Evolutionary conservation across 2,888 invertebrate genomes (phyloP).

Genomic region (Drosophila lutescens): DNA sequence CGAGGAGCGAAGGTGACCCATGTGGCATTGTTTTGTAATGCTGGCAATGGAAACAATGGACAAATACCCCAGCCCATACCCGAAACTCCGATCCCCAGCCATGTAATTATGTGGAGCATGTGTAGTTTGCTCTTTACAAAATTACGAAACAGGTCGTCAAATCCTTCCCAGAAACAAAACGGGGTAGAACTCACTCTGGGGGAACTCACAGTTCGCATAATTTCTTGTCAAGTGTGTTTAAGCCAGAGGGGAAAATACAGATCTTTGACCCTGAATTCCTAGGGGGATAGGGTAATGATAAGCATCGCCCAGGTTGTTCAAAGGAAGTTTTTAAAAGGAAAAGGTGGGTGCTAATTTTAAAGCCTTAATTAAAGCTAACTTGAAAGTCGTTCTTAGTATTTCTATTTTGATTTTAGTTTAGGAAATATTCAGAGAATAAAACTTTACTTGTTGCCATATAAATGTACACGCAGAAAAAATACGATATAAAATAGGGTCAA

Average conservation of each 20-base stretch:
- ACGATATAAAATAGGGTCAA: too few relatives aligned
- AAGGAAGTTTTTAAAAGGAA: background rate
- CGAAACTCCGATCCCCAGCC: constrained; percentile 17
- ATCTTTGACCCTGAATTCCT: constrained; percentile 15
- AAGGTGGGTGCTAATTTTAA: background rate
- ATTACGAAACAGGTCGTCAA: constrained; percentile 25
- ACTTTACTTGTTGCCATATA: too few relatives aligned
- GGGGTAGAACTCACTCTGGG: background rate
- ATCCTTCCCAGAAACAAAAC: constrained; percentile 2
- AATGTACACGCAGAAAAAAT: too few relatives aligned
- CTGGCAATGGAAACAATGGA: constrained; percentile 48
- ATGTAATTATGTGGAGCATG: constrained; percentile 47
- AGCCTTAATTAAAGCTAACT: background rate
- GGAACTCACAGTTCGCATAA: constrained; percentile 25
- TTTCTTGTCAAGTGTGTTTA: constrained; percentile 21
- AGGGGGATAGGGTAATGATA: background rate
- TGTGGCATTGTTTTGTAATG: constrained; percentile 39
- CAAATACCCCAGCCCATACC: constrained; percentile 4
- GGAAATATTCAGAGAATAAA: too few relatives aligned
- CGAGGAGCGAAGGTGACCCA: constrained; percentile 65
- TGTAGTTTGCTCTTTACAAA: constrained; percentile 67
- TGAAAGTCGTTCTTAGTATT: background rate
- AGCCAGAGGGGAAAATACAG: background rate
- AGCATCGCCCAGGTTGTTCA: background rate
- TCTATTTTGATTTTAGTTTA: too few relatives aligned